phyloP scores from a whole-genome alignment of 2,797 vertebrate species.

The Euphonia xanthogaster region DNA sequence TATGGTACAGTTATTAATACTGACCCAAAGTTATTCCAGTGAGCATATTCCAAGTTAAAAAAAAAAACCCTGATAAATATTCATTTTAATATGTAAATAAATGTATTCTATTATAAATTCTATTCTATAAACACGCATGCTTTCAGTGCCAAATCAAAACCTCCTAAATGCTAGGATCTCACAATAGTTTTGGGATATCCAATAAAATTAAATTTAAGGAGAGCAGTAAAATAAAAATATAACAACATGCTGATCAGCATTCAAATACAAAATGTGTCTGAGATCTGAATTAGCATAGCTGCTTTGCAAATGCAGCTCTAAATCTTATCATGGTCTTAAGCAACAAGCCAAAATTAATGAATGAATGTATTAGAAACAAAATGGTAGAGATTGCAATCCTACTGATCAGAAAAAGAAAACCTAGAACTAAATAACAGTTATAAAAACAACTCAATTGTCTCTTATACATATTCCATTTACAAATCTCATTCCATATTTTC shows the following conservation, averaged over 20 bases:
- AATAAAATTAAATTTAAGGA: neutral
- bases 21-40: neutral
- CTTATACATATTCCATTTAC: neutral
- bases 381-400: neutral
- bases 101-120: neutral
- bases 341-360: neutral
- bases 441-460: neutral
- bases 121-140: neutral
- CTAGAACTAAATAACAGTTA: neutral
- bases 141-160: neutral
- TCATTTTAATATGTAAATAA: conserved; percentile 10
- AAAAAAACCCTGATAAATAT: neutral
- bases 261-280: neutral
- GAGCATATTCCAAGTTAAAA: neutral
- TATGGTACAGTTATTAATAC: conserved; percentile 15
- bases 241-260: neutral
- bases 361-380: neutral
- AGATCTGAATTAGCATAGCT: neutral
- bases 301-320: neutral
- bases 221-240: neutral
- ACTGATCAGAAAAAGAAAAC: neutral
- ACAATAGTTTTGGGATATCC: neutral
- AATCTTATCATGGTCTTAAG: neutral
- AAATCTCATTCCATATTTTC: neutral
- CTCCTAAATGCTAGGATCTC: neutral